These are phyloP conservation scores for Heterocephalus glaber DNA, from an alignment of 2,113 vertebrate genomes.

Conservation along the genomic window DNA sequence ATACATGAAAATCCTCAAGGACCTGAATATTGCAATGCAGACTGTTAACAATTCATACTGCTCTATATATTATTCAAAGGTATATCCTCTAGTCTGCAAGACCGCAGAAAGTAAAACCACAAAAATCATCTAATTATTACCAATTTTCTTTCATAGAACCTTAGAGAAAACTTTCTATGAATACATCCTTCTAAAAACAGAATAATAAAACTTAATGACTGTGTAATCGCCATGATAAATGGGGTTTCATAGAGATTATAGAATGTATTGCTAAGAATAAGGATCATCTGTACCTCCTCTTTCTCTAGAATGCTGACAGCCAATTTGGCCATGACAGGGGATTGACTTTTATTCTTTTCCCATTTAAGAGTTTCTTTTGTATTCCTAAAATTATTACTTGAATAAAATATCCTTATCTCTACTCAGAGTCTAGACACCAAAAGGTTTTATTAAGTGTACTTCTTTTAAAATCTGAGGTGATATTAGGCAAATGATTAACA, in stretches of 20 bases:
- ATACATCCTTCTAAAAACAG: slow-evolving; percentile 1
- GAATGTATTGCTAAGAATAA: not conserved
- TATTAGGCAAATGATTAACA: not conserved
- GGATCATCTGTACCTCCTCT: not conserved
- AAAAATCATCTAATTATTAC: slow-evolving; percentile 3
- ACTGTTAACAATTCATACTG: not conserved
- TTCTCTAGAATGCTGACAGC: not conserved
- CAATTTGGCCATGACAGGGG: not conserved
- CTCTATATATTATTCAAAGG: not conserved
- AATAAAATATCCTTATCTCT: not conserved
- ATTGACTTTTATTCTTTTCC: not conserved
- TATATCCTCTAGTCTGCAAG: not conserved
- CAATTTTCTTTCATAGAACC: not conserved
- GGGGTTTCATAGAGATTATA: slow-evolving; percentile 31
- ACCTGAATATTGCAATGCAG: not conserved
- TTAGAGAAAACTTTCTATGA: not conserved
- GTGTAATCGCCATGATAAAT: not conserved
- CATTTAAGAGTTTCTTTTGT: slow-evolving; percentile 39
- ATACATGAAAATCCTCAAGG: not conserved
- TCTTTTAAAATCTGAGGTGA: slow-evolving; percentile 15
- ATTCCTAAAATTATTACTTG: not conserved
- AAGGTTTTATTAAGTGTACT: not conserved
- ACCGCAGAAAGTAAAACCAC: not conserved
- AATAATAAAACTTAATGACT: slow-evolving; percentile 36
- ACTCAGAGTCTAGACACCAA: not conserved